These are phyloP conservation scores for Aphidius ervi DNA, from an alignment of 1,140 invertebrate genomes.

Conservation along the genomic window DNA sequence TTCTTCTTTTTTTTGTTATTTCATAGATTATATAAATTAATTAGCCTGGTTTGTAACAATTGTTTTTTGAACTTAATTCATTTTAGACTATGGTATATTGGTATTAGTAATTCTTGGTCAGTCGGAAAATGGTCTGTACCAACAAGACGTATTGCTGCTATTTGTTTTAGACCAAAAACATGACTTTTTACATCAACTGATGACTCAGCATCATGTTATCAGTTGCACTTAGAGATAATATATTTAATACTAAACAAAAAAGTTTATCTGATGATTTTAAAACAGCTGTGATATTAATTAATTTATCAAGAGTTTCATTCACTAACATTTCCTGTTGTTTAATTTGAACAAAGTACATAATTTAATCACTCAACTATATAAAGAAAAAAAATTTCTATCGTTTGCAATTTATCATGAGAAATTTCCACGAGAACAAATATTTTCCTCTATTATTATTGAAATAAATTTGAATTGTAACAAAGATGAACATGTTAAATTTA, in stretches of 20 bases:
- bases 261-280: constrained; percentile 35
- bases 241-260: constrained; percentile 42
- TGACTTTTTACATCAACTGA: constrained; percentile 75
- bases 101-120: constrained; percentile 58
- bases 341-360: no score
- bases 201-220: constrained; percentile 57
- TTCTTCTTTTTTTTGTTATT: no score
- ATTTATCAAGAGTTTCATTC: constrained; percentile 57
- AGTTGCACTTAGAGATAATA: constrained; percentile 43
- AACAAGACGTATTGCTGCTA: constrained; percentile 65
- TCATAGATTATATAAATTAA: no score
- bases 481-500: no score
- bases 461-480: no score
- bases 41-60: no score
- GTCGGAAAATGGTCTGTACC: constrained; percentile 77
- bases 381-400: no score
- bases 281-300: constrained; percentile 61
- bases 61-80: not conserved
- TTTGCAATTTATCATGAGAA: no score
- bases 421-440: no score
- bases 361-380: no score
- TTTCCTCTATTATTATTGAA: no score
- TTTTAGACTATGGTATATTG: constrained; percentile 73
- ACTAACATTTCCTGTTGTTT: no score
- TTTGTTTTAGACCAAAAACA: constrained; percentile 77